Evolutionary conservation across 64 coral and sea anemone species (phyloP), one percentile per base, ranked within the genome.

Genomic region (Stylophora pistillata): DNA sequence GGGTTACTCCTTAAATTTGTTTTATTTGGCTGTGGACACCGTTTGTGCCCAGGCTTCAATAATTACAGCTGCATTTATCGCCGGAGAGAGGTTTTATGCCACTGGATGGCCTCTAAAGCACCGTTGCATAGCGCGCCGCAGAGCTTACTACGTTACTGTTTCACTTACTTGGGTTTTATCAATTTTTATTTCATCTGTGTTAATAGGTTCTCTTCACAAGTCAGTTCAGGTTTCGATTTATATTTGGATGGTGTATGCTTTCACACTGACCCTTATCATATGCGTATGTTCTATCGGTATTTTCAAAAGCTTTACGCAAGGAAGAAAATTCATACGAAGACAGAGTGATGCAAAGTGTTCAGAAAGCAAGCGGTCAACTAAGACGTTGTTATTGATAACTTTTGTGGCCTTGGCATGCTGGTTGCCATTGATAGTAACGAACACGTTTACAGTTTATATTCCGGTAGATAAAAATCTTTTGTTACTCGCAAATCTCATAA

Each of bases 21-120:
- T 84, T 0, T 84, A 84, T 69, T 30, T 31, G 10, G 60, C 54
- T 53, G 61, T 84, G 10, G 80, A 84, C 18, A 84, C 80, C 41
- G 32, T 84, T 25, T 84, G 80, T 21, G 80, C 80, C 26, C 80
- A 70, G 61, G 21, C 80, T 15, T 84, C 80, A 84, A 68, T 84
- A 69, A 84, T 84, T 16, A 84, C 80, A 23, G 80, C 80, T 27
- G 62, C 80, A 23, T 84, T 84, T 27, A 84, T 84, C n/a, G 61
- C 80, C 13, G 33, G 15, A 41, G 80, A 84, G 32, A 84, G 80
- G 80, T 84, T 84, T 26, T 84, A 52, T 15, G 32, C 80, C 15
- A 84, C 30, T 7, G 80, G 23, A 6, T 84, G 80, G 80, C 80
- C 80, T 2, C n/a, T 84, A 37, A 84, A 84, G 69, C 80, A 84